A percentile compares a stretch with the other conserved stretches of the same genome.
Conservation (phyloP, 2,797 vertebrate genomes). For the Atherinosoma microstoma region DNA sequence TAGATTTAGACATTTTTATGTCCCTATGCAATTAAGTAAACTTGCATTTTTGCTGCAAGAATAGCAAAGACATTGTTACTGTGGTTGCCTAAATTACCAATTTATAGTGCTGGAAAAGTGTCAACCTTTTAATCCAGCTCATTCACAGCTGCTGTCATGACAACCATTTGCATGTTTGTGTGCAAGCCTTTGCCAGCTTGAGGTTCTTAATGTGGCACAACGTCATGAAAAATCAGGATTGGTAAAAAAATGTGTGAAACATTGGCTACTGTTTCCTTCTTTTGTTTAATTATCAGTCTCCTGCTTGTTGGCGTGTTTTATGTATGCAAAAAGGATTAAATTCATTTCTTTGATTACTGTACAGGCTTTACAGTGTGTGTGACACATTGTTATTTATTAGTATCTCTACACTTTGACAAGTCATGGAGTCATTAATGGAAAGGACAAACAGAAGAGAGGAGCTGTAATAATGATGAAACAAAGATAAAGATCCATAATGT, state of each 20-base stretch:
- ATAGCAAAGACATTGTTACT: constrained; percentile 73
- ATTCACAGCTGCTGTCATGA: constrained; percentile 75
- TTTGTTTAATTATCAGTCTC: constrained; percentile 1
- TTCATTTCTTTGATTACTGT: constrained; percentile 33
- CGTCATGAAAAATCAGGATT: constrained; percentile 18
- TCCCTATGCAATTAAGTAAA: constrained; percentile 15
- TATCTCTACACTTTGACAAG: not conserved
- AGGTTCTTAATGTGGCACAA: constrained; percentile 27
- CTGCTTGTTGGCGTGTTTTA: constrained; percentile 1
- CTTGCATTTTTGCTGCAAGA: constrained; percentile 40
- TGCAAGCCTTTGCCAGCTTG: constrained; percentile 51
- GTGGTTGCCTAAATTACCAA: constrained; percentile 66
- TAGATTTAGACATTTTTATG: not conserved
- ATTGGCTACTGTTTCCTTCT: constrained; percentile 17
- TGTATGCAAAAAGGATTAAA: constrained; percentile 22
- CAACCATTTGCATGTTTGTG: constrained; percentile 69
- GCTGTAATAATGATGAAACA: not conserved
- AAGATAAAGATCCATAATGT: not conserved
- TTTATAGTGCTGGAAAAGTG: constrained; percentile 66
- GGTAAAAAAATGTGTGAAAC: constrained; percentile 22
- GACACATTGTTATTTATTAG: not conserved
- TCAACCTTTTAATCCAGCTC: constrained; percentile 49
- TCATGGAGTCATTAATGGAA: not conserved
- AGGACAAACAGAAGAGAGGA: not conserved
- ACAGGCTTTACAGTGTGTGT: not conserved